Base-by-base conservation (phyloP, 2,797 vertebrate species). In the Parauchenoglanis punctatus region DNA sequence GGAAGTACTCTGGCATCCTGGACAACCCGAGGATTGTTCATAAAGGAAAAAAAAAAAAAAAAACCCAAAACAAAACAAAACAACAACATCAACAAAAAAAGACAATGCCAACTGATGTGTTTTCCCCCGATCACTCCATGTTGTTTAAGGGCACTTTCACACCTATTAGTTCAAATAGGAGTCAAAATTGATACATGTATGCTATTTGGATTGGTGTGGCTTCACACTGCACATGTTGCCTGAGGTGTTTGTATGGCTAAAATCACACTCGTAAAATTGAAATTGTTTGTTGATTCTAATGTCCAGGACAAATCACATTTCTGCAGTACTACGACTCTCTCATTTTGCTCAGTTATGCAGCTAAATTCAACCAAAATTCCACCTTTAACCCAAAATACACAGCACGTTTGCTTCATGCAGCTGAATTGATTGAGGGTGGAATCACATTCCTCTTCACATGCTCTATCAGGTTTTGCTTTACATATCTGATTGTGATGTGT, bases 1-100 rank as follows among this genome's bases (percentile, higher is more conserved):
- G 85, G 84, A 18, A 72, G n/a, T 25, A 75, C 81, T 44, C 83
- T 82, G 46, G 81, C 70, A 80, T 35, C 46, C 46, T 49, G 46
- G 77, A 87, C 80, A 87, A 88, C 85, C 83, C 44, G 61, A 85
- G 67, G 35, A 88, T 87, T 72, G 80, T 23, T 63, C 59, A 90
- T 58, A 59, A 59, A 46, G n/a, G 10, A 77, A 11, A 76, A 23
- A 46, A 12, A 20, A 7, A 40, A 5, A 35, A 7, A 6, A 68
- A 7, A 23, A 59, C 20, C 4, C n/a, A n/a, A n/a, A n/a, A n/a
- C 0, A n/a, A 63, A n/a, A 12, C 1, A 63, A 11, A n/a, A 1
- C 6, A 67, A 67, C 2, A 49, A 49, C 4, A 49, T 5, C 46
- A 2, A 5, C 46, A 49, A 15, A 67, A 67, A 35, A 35, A 35